These are phyloP conservation scores for Sciurus carolinensis DNA, from an alignment of 2,797 vertebrate genomes.

Conservation along the genomic window DNA sequence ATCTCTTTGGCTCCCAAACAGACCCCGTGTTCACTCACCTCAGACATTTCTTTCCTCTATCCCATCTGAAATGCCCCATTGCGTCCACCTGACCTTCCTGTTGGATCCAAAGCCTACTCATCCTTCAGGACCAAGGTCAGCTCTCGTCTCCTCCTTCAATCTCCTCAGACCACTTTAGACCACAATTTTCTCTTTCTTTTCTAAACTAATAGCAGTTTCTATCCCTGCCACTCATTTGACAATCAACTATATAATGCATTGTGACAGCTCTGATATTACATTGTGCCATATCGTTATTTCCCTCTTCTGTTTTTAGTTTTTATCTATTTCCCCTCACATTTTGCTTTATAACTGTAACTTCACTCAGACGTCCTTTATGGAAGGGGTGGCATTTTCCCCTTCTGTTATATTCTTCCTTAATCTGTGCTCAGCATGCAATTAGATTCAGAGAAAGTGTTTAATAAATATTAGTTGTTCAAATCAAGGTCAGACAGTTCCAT, in stretches of 20 bases:
- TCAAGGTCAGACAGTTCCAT: background rate
- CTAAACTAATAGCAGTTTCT: constrained; percentile 82
- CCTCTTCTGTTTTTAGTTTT: constrained; percentile 79
- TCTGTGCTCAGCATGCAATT: constrained; percentile 66
- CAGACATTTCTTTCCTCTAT: background rate
- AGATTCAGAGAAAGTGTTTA: constrained; percentile 54
- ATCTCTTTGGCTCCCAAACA: background rate
- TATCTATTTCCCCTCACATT: constrained; percentile 72
- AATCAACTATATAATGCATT: constrained; percentile 83
- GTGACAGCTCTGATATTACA: constrained; percentile 84
- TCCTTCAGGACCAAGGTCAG: constrained; percentile 65
- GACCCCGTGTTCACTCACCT: background rate
- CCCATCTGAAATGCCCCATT: background rate
- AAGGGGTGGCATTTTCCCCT: background rate
- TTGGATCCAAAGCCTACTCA: background rate
- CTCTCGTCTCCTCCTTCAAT: constrained; percentile 54
- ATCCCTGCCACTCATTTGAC: constrained; percentile 83
- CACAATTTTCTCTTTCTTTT: constrained; percentile 79
- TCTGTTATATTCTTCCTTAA: constrained; percentile 52
- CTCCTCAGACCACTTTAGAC: constrained; percentile 64
- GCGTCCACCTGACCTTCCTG: background rate
- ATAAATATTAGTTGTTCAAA: constrained; percentile 67
- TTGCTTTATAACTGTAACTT: constrained; percentile 77
- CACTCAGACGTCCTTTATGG: constrained; percentile 58
- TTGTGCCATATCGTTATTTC: constrained; percentile 77